A percentile compares a stretch with the other conserved stretches of the same genome.
Conservation (phyloP, 2,888 invertebrate species). For the Tyria jacobaeae region DNA sequence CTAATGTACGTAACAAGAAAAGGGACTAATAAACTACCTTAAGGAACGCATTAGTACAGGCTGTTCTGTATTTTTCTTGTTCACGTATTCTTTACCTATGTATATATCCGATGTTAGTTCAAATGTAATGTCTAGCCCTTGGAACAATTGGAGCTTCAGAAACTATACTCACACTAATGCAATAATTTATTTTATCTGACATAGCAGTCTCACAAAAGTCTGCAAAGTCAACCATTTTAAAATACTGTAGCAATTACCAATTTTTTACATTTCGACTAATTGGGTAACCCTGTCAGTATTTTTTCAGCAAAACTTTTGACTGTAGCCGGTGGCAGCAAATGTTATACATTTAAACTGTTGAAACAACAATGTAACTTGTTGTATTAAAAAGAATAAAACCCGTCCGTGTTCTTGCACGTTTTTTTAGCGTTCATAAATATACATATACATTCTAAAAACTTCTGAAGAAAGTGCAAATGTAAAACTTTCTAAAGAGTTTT, state of each 20-base stretch:
- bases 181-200: neutral
- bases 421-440: too few species aligned
- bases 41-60: neutral
- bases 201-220: too few species aligned
- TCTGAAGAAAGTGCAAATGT: too few species aligned
- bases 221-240: too few species aligned
- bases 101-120: too few species aligned
- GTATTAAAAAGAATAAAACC: too few species aligned
- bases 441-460: too few species aligned
- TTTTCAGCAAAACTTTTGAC: neutral
- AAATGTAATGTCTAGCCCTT: too few species aligned
- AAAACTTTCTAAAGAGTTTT: too few species aligned
- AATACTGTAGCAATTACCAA: neutral
- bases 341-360: too few species aligned
- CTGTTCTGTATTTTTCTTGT: neutral
- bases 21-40: neutral
- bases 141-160: neutral
- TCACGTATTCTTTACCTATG: neutral
- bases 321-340: neutral
- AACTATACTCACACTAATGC: neutral
- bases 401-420: too few species aligned
- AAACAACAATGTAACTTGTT: too few species aligned
- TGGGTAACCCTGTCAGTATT: neutral
- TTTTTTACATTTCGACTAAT: neutral
- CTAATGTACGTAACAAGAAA: slow-evolving; percentile 1